Evolutionary conservation across 2,888 invertebrate species (phyloP).

Genomic region (Drosophila mulleri): DNA sequence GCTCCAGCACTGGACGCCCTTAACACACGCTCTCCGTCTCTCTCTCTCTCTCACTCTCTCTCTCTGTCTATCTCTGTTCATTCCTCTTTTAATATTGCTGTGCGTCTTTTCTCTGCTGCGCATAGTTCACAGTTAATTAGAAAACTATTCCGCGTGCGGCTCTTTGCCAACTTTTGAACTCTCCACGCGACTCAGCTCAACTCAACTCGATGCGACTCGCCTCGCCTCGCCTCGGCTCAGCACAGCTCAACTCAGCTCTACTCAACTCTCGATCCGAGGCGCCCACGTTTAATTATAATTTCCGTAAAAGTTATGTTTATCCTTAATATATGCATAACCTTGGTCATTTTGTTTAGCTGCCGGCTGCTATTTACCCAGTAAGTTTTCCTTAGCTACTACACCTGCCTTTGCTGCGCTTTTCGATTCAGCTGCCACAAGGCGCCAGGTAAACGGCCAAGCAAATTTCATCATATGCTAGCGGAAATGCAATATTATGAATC

Average conservation of each 20-base stretch:
- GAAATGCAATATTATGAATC: neutral
- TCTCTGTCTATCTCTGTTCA: neutral
- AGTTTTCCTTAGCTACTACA: neutral
- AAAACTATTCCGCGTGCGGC: slow-evolving; percentile 70
- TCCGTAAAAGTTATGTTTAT: slow-evolving; percentile 50
- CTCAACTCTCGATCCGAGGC: slow-evolving; percentile 23
- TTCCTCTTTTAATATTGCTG: slow-evolving; percentile 16
- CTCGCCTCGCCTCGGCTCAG: slow-evolving; percentile 36
- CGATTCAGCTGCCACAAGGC: neutral
- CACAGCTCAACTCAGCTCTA: slow-evolving; percentile 41
- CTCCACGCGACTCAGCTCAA: slow-evolving; percentile 38
- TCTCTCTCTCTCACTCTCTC: neutral
- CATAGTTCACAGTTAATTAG: slow-evolving; percentile 78
- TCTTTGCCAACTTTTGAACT: slow-evolving; percentile 70
- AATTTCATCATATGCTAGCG: neutral
- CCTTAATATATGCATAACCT: slow-evolving; percentile 46
- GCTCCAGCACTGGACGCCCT: slow-evolving; percentile 21
- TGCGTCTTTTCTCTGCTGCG: slow-evolving; percentile 48
- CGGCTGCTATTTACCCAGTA: slow-evolving; percentile 11
- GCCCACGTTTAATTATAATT: slow-evolving; percentile 69
- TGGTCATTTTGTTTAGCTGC: slow-evolving; percentile 47
- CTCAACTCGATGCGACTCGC: slow-evolving; percentile 25
- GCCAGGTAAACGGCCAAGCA: neutral
- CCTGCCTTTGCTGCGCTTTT: slow-evolving; percentile 6
- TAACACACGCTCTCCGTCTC: neutral